Base-by-base conservation (phyloP, 2,888 invertebrate species). In the Lottia gigantea region DNA sequence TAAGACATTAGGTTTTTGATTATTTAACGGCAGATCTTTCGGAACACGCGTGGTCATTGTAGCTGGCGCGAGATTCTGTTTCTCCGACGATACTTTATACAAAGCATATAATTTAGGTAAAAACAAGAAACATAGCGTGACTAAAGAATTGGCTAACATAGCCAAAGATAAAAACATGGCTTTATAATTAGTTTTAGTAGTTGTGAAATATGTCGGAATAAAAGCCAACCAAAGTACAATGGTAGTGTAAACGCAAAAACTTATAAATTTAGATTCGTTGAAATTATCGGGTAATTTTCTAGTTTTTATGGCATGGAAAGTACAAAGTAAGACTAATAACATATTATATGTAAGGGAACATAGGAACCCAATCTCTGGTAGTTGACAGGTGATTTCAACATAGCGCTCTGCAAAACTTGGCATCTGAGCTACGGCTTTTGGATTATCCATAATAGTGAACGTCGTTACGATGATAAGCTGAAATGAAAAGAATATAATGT, bases 221-320 rank as follows among this genome's bases (percentile, higher is more conserved):
- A 83, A 82, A n/a, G 80, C 80, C n/a, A 81, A 66, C 82, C 82
- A 82, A 47, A 83, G 78, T 23, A 83, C 75, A 16, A 80, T 69
- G 23, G 82, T 82, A 11, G 82, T 81, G 74, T 81, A 83, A 6
- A 83, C 80, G 62, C 77, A 82, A 61, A 83, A 73, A 6, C 76
- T 73, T 55, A 81, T 83, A 70, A 79, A 82, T 62, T 80, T 77
- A 1, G 82, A 80, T 67, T 83, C 83, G 76, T 83, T 83, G 76
- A 78, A 83, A 71, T 82, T 82, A 71, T 82, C 79, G 11, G 83
- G 83, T 19, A 83, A 73, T 25, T 67, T 71, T 4, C 83, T 74
- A 11, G 82, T 79, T 64, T 76, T 80, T 67, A 82, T 75, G 46
- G 82, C 82, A 71, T 81, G 80, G 67, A 75, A 79, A 2, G 81